A percentile compares a stretch with the other conserved stretches of the same genome.
Conservation (phyloP, 2,888 invertebrate genomes). For the Lysandra coridon region DNA sequence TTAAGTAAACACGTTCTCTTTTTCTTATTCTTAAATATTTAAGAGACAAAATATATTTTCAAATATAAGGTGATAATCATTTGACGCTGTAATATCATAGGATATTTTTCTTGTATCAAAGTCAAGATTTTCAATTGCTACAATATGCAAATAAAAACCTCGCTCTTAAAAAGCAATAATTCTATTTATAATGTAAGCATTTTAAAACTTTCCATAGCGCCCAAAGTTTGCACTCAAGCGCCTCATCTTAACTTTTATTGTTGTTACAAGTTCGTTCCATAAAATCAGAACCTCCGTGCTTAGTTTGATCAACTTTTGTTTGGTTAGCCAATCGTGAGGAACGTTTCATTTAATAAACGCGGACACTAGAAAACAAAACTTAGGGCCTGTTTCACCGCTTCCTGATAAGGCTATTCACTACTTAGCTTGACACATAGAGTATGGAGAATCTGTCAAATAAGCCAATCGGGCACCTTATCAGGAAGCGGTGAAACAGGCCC, state of each 20-base stretch:
- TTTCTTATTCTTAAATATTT: background rate
- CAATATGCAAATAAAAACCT: background rate
- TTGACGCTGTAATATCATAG: too few relatives aligned
- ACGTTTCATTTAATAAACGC: background rate
- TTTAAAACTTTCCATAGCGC: constrained; percentile 11
- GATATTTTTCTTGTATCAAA: background rate
- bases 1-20: background rate
- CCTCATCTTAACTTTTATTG: constrained; percentile 24
- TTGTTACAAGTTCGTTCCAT: constrained; percentile 17
- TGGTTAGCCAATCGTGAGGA: background rate
- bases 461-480: too few relatives aligned
- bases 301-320: background rate
- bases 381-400: too few relatives aligned
- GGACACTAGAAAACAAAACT: background rate
- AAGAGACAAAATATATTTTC: background rate
- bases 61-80: too few relatives aligned
- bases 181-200: constrained; percentile 24
- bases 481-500: too few relatives aligned
- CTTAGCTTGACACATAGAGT: too few relatives aligned
- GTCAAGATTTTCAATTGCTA: background rate
- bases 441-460: too few relatives aligned
- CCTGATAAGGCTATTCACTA: too few relatives aligned
- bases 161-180: background rate
- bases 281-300: constrained; percentile 16
- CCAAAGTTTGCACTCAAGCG: constrained; percentile 18